Percentiles rank a stretch among this genome's conserved stretches.
phyloP scores from a whole-genome alignment of 1,140 invertebrate species.

The Helicoverpa armigera region DNA sequence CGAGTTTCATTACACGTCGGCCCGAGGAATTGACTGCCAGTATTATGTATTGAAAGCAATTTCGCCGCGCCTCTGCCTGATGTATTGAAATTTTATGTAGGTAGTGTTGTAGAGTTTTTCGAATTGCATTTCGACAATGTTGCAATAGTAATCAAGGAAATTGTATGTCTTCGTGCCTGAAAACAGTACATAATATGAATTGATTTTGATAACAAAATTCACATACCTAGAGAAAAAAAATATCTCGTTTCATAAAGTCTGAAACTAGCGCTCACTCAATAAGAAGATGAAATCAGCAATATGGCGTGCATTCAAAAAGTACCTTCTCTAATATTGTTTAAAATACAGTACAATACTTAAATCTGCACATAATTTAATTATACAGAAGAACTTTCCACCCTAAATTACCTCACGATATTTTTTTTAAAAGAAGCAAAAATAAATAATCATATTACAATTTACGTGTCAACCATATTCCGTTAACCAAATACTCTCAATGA shows the following conservation, averaged over 20 bases:
- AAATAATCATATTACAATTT: neutral
- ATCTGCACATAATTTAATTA: too few species aligned
- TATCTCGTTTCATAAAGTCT: too few species aligned
- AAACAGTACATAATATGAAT: too few species aligned
- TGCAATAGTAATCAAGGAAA: neutral
- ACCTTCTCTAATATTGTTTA: too few species aligned
- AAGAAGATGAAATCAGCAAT: too few species aligned
- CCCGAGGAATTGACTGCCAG: slow-evolving; percentile 31
- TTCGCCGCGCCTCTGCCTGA: slow-evolving; percentile 24
- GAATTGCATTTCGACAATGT: neutral
- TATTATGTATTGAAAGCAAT: slow-evolving; percentile 41
- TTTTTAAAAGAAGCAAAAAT: neutral
- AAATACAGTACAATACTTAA: too few species aligned
- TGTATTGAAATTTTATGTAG: slow-evolving; percentile 37
- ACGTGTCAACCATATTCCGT: neutral
- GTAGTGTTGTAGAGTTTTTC: neutral
- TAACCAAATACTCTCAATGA: neutral
- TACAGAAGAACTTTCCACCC: too few species aligned
- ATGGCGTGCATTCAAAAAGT: too few species aligned
- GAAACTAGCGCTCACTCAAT: too few species aligned
- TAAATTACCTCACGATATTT: neutral
- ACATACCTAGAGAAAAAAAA: too few species aligned
- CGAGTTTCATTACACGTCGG: slow-evolving; percentile 42
- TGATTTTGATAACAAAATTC: too few species aligned
- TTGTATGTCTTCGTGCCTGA: neutral